Percentiles rank a stretch among this genome's conserved stretches.
Evolutionary conservation across 2,888 invertebrate genomes (phyloP).

Genomic region (Tetrapedia diversipes): DNA sequence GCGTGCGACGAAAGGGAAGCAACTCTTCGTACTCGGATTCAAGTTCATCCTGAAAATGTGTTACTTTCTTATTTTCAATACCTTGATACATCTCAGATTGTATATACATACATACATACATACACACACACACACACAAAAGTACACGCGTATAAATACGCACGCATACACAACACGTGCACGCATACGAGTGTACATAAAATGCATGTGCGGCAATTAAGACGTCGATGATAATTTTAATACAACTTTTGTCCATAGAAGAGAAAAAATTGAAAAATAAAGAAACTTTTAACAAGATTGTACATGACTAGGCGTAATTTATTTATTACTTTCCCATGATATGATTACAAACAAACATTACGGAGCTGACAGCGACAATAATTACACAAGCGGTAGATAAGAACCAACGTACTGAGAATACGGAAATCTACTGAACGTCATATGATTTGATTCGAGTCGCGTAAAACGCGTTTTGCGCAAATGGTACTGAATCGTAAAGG

Average conservation of each 20-base stretch:
- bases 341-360: neutral
- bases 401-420: neutral
- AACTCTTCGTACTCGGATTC: slow-evolving; percentile 78
- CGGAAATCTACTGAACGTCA: neutral
- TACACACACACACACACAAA: neutral
- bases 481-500: neutral
- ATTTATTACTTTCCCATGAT: neutral
- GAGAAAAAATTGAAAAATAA: slow-evolving; percentile 33
- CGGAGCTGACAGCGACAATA: neutral
- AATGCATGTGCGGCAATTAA: slow-evolving; percentile 19
- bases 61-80: slow-evolving; percentile 10
- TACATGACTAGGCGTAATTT: neutral
- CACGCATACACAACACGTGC: neutral
- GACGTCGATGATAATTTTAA: slow-evolving; percentile 61
- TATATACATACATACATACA: neutral
- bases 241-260: slow-evolving; percentile 56
- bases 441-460: neutral
- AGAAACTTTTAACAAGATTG: slow-evolving; percentile 33
- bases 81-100: slow-evolving; percentile 27
- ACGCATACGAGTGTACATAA: neutral
- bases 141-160: slow-evolving; percentile 14
- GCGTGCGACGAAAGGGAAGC: slow-evolving; percentile 73
- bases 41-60: slow-evolving; percentile 70
- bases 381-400: neutral
- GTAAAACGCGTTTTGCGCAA: neutral